These are phyloP conservation scores for Synanthedon tipuliformis DNA, from an alignment of 2,888 invertebrate species.

Conservation along the genomic window DNA sequence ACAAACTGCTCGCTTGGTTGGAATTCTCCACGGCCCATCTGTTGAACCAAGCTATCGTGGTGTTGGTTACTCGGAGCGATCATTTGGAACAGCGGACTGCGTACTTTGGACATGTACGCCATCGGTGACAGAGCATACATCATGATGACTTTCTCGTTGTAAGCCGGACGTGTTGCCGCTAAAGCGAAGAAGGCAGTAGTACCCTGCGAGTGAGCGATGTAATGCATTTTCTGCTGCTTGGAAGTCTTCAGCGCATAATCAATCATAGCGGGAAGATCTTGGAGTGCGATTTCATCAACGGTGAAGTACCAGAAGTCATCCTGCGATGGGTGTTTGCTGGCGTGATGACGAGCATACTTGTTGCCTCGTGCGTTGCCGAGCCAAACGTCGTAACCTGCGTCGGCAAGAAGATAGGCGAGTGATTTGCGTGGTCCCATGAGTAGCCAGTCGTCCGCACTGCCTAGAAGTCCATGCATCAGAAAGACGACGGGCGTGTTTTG, in stretches of 20 bases:
- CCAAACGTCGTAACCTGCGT: constrained; percentile 57
- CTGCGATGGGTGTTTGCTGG: constrained; percentile 40
- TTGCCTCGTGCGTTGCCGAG: constrained; percentile 55
- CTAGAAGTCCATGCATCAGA: constrained; percentile 75
- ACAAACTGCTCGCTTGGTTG: constrained; percentile 34
- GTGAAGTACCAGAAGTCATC: constrained; percentile 57
- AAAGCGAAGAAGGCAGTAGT: constrained; percentile 48
- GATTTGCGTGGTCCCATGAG: constrained; percentile 71
- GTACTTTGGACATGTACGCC: constrained; percentile 51
- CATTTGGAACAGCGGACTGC: constrained; percentile 54
- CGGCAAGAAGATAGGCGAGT: constrained; percentile 44
- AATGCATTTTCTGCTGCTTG: constrained; percentile 40
- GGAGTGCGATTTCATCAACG: constrained; percentile 51
- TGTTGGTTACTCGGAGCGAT: constrained; percentile 41
- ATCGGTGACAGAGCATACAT: constrained; percentile 56
- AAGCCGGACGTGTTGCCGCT: constrained; percentile 37
- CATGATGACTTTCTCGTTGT: constrained; percentile 45
- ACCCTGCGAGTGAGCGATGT: constrained; percentile 49
- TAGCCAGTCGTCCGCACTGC: constrained; percentile 76
- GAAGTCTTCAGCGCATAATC: constrained; percentile 42
- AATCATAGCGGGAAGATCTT: constrained; percentile 57
- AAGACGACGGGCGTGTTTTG: constrained; percentile 51
- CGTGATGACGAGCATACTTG: constrained; percentile 47
- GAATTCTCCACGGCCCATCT: constrained; percentile 41
- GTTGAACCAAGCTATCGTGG: constrained; percentile 22